phyloP scores from a whole-genome alignment of 2,113 vertebrate genomes.

The Odocoileus hemionus region DNA sequence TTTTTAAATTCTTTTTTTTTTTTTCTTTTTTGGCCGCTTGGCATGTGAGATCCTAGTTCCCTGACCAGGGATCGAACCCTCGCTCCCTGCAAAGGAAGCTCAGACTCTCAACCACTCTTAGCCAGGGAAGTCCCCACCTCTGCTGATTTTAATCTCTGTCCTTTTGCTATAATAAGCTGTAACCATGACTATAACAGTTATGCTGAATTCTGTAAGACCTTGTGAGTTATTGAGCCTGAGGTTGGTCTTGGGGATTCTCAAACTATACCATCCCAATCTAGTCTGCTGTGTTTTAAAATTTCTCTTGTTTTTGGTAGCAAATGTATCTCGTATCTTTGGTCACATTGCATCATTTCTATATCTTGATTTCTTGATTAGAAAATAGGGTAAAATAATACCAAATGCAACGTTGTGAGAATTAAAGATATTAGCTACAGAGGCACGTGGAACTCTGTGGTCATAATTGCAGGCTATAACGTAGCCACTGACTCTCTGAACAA shows the following conservation, averaged over 20 bases:
- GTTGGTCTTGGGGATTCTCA: background rate
- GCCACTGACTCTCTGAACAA: background rate
- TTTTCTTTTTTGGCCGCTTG: background rate
- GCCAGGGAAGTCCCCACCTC: background rate
- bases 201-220: background rate
- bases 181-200: background rate
- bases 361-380: background rate
- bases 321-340: background rate
- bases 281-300: background rate
- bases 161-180: background rate
- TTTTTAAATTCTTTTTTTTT: background rate
- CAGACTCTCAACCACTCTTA: background rate
- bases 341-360: background rate
- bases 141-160: background rate
- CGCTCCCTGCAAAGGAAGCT: background rate
- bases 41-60: background rate
- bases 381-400: background rate
- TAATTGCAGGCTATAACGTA: background rate
- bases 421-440: background rate
- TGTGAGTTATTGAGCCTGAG: background rate
- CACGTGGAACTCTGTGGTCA: no score
- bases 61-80: background rate
- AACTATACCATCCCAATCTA: no score
- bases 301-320: background rate
- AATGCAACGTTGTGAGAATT: background rate